A percentile compares a stretch with the other conserved stretches of the same genome.
Evolutionary conservation across 2,888 invertebrate species (phyloP).

Genomic region (Brachyptera risi): DNA sequence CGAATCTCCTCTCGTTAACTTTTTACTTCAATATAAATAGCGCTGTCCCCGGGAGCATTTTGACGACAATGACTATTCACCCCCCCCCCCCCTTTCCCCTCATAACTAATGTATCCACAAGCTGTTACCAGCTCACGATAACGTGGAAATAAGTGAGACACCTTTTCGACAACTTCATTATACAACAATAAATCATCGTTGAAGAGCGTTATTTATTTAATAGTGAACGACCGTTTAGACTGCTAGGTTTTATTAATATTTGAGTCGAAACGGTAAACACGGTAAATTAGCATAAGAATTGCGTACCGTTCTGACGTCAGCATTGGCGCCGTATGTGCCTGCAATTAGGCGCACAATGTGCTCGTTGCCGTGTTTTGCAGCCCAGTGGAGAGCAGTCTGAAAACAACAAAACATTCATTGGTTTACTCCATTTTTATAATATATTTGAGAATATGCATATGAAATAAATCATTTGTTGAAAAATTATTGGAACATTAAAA

Average conservation of each 20-base stretch:
- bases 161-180: slow-evolving; percentile 19
- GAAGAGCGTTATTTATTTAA: too few species aligned
- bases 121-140: slow-evolving; percentile 4
- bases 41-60: slow-evolving; percentile 1
- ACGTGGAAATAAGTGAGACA: slow-evolving; percentile 22
- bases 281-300: background rate
- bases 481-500: too few species aligned
- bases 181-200: slow-evolving; percentile 20
- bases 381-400: slow-evolving; percentile 96
- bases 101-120: slow-evolving; percentile 2
- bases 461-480: too few species aligned
- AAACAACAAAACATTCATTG: too few species aligned
- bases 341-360: slow-evolving; percentile 89
- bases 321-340: slow-evolving; percentile 77
- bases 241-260: too few species aligned
- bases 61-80: slow-evolving; percentile 4
- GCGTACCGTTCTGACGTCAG: slow-evolving; percentile 78
- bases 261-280: background rate
- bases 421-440: too few species aligned
- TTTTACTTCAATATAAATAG: background rate
- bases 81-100: background rate
- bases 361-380: slow-evolving; percentile 88
- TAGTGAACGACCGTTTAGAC: too few species aligned
- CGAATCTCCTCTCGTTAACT: slow-evolving; percentile 5
- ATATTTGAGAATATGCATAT: too few species aligned